Evolutionary conservation across 2,888 invertebrate genomes (phyloP).

Genomic region (Pammene aurita): DNA sequence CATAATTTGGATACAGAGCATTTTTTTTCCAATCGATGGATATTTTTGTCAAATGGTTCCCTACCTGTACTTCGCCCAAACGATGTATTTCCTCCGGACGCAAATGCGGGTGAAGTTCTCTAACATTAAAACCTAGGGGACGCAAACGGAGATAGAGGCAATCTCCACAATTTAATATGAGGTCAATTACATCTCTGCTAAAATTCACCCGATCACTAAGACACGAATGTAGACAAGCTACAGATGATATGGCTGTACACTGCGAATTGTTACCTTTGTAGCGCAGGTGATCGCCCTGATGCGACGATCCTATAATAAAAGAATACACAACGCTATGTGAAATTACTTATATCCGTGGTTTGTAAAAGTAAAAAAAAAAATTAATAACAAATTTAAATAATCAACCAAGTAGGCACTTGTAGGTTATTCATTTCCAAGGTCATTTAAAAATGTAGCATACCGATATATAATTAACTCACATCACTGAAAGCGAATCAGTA

Average conservation of each 20-base stretch:
- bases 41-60: not conserved
- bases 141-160: conserved; percentile 11
- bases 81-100: not conserved
- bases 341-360: too few species aligned
- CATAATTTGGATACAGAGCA: not conserved
- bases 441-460: too few species aligned
- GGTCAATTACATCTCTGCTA: not conserved
- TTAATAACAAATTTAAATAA: too few species aligned
- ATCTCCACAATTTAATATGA: not conserved
- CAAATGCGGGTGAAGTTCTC: too few species aligned
- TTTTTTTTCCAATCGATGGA: not conserved
- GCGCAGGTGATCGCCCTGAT: not conserved
- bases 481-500: too few species aligned
- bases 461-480: too few species aligned
- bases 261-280: not conserved
- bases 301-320: not conserved
- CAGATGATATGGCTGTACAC: not conserved
- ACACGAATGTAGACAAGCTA: not conserved
- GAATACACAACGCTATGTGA: not conserved
- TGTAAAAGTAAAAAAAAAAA: too few species aligned
- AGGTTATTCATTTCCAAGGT: too few species aligned
- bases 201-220: not conserved
- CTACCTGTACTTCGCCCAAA: conserved; percentile 3
- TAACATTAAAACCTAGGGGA: not conserved
- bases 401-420: too few species aligned